phyloP scores from a whole-genome alignment of 2,888 invertebrate genomes.

The Drosophila rellima region DNA sequence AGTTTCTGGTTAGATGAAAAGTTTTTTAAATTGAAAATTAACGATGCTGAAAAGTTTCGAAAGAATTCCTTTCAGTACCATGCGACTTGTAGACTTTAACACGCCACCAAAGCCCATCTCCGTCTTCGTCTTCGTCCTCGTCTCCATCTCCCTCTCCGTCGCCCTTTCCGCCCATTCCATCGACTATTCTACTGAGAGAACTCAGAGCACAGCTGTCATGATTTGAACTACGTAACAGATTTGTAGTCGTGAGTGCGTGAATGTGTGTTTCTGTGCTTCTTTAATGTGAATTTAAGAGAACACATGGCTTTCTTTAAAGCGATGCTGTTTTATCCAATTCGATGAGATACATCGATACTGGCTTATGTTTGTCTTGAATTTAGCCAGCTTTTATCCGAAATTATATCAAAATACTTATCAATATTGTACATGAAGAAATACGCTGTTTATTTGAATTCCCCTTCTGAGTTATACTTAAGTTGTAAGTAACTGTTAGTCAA shows the following conservation, averaged over 20 bases:
- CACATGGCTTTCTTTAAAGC: constrained; percentile 20
- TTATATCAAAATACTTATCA: neutral
- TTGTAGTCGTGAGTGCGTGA: constrained; percentile 2
- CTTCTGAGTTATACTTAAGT: neutral
- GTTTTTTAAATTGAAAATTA: constrained; percentile 78
- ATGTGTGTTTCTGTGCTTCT: neutral
- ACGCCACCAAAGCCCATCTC: constrained; percentile 8
- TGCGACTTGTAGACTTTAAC: constrained; percentile 61
- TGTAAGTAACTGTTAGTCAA: neutral
- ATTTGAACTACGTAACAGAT: constrained; percentile 41
- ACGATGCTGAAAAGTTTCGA: constrained; percentile 76
- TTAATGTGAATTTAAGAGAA: constrained; percentile 57
- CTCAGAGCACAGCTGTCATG: constrained; percentile 39
- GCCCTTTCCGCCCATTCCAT: neutral
- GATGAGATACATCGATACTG: too few species aligned
- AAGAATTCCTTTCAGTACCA: constrained; percentile 57
- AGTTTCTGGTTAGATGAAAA: constrained; percentile 67
- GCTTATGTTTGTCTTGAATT: too few species aligned
- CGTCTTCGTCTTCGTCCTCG: neutral
- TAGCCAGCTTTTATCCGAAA: too few species aligned
- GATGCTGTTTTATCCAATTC: neutral
- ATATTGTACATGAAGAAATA: neutral
- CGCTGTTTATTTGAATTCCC: neutral
- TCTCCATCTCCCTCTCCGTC: neutral
- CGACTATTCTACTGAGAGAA: constrained; percentile 8